These are phyloP conservation scores for Chaenodraco wilsoni DNA, from an alignment of 2,797 vertebrate genomes.

Conservation along the genomic window DNA sequence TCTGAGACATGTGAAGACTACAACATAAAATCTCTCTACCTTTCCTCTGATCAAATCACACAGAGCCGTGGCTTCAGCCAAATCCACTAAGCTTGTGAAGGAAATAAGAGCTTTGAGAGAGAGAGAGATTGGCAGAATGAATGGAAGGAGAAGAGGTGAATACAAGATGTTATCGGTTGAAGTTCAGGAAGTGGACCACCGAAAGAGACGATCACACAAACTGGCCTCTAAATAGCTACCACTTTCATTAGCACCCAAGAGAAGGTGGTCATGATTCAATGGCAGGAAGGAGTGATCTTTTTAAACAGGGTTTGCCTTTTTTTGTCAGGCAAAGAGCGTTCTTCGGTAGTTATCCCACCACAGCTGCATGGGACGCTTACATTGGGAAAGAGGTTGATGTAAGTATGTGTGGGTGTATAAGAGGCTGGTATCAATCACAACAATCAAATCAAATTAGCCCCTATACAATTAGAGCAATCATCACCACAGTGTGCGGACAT, in stretches of 20 bases:
- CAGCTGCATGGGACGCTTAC: slow-evolving; percentile 32
- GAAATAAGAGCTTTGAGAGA: slow-evolving; percentile 50
- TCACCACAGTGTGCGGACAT: slow-evolving; percentile 46
- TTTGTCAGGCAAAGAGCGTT: slow-evolving; percentile 39
- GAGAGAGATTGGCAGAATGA: slow-evolving; percentile 61
- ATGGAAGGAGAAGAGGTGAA: slow-evolving; percentile 47
- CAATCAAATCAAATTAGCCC: slow-evolving; percentile 47
- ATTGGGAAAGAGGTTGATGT: slow-evolving; percentile 38
- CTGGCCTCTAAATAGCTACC: slow-evolving; percentile 70
- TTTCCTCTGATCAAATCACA: slow-evolving; percentile 68
- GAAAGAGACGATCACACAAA: slow-evolving; percentile 60
- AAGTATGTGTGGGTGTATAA: slow-evolving; percentile 35
- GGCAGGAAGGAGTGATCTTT: slow-evolving; percentile 68
- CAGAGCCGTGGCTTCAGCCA: slow-evolving; percentile 41
- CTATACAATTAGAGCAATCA: slow-evolving; percentile 36
- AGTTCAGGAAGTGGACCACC: slow-evolving; percentile 46
- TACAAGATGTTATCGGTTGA: slow-evolving; percentile 50
- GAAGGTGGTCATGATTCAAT: slow-evolving; percentile 66
- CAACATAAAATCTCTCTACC: slow-evolving; percentile 58
- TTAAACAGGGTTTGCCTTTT: slow-evolving; percentile 62
- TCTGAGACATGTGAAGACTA: slow-evolving; percentile 53
- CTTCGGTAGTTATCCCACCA: slow-evolving; percentile 27
- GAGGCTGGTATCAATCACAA: slow-evolving; percentile 38
- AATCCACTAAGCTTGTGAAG: slow-evolving; percentile 63
- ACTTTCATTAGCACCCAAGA: slow-evolving; percentile 75